These are phyloP conservation scores for Antechinus stuartii DNA, from an alignment of 2,113 vertebrate genomes.

Conservation along the genomic window DNA sequence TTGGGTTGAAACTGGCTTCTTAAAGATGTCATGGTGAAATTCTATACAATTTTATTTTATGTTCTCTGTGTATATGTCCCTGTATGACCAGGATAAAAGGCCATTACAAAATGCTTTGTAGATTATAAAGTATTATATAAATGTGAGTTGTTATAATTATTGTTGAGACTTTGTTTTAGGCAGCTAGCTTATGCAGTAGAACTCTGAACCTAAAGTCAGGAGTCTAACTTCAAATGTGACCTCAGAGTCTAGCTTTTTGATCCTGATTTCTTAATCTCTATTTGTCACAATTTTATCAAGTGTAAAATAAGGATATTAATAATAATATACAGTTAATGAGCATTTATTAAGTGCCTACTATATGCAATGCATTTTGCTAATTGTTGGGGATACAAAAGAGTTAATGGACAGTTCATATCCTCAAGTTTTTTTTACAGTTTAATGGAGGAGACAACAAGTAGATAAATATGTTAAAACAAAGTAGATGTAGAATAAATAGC, in stretches of 20 bases:
- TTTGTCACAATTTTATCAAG: not conserved
- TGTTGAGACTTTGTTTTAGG: not conserved
- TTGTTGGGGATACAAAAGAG: not conserved
- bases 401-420: not conserved
- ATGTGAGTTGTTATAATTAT: not conserved
- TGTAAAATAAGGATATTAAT: not conserved
- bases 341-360: not conserved
- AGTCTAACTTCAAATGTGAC: not conserved
- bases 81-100: not conserved
- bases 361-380: not conserved
- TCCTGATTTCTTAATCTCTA: not conserved
- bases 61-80: not conserved
- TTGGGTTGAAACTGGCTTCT: not conserved
- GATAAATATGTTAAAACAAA: not conserved
- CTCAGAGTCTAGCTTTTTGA: not conserved
- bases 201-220: not conserved
- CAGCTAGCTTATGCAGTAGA: not conserved
- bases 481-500: not conserved
- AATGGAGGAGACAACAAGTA: not conserved
- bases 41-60: not conserved
- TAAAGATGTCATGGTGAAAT: not conserved
- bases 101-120: not conserved
- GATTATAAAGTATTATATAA: not conserved
- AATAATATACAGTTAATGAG: not conserved
- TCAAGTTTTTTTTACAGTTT: too few relatives aligned